Conservation (phyloP, 23 tunicate species). For the Halocynthia aurantium region DNA sequence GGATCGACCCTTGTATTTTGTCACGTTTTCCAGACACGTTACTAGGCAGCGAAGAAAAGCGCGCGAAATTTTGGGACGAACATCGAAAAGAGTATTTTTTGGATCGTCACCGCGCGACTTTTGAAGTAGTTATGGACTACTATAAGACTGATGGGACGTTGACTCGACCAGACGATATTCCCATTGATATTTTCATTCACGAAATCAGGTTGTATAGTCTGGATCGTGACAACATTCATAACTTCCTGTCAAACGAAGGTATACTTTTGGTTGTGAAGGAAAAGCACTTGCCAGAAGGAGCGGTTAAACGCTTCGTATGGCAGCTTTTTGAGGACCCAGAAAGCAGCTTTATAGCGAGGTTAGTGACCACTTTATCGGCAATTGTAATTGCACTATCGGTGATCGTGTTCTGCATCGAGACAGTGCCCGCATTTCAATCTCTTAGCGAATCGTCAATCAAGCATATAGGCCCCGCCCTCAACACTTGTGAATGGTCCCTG, state of each 20-base stretch:
- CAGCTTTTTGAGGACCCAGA: slow-evolving; percentile 76
- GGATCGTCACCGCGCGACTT: slow-evolving; percentile 82
- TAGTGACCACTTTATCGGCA: slow-evolving; percentile 74
- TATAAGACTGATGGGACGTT: slow-evolving; percentile 47
- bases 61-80: slow-evolving; percentile 57
- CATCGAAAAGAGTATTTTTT: slow-evolving; percentile 60
- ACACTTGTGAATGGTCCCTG: slow-evolving; percentile 17
- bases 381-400: slow-evolving; percentile 78
- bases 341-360: slow-evolving; percentile 30
- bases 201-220: slow-evolving; percentile 74
- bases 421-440: slow-evolving; percentile 56
- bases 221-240: slow-evolving; percentile 42
- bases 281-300: slow-evolving; percentile 49
- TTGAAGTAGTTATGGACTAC: slow-evolving; percentile 60
- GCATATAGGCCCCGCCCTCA: slow-evolving; percentile 29
- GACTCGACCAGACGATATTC: slow-evolving; percentile 82
- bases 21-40: slow-evolving; percentile 63
- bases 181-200: slow-evolving; percentile 90
- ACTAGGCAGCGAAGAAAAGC: slow-evolving; percentile 52
- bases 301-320: slow-evolving; percentile 58
- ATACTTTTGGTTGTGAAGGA: slow-evolving; percentile 37
- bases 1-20: slow-evolving; percentile 34
- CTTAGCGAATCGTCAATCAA: slow-evolving; percentile 30
- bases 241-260: slow-evolving; percentile 74
- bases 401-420: slow-evolving; percentile 89